These are phyloP conservation scores for Philaethria dido DNA, from an alignment of 2,888 invertebrate genomes.

Conservation along the genomic window DNA sequence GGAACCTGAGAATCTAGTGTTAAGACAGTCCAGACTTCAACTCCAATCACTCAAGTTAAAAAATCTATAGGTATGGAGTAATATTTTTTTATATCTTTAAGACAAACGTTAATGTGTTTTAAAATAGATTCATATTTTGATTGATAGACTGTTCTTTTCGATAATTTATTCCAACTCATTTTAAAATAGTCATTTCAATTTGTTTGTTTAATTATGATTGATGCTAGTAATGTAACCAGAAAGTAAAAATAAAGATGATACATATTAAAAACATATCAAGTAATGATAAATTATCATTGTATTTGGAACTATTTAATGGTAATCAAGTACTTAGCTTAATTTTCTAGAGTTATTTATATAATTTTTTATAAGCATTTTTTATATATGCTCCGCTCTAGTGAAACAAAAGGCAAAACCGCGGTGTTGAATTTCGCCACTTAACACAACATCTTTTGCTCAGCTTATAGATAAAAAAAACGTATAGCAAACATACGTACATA, in stretches of 20 bases:
- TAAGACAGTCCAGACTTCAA: no score
- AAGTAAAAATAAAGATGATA: constrained; percentile 11
- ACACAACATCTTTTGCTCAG: no score
- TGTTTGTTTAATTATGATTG: constrained; percentile 75
- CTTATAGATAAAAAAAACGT: no score
- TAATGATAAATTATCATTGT: constrained; percentile 16
- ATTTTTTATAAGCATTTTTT: background rate
- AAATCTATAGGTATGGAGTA: no score
- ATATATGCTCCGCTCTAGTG: no score
- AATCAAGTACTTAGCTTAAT: background rate
- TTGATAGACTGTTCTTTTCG: constrained; percentile 71
- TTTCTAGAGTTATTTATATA: background rate
- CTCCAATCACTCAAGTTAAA: no score
- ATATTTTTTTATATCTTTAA: background rate
- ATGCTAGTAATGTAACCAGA: constrained; percentile 51
- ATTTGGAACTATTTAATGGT: background rate
- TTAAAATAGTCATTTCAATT: constrained; percentile 56
- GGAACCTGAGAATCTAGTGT: no score
- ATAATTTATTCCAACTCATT: constrained; percentile 64
- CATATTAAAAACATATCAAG: constrained; percentile 14
- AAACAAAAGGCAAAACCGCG: no score
- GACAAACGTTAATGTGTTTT: constrained; percentile 66
- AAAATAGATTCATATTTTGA: constrained; percentile 78
- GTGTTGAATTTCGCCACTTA: no score
- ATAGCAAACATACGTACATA: no score